Evolutionary conservation across 2,888 invertebrate species (phyloP).

Genomic region (Athrips mouffetella): DNA sequence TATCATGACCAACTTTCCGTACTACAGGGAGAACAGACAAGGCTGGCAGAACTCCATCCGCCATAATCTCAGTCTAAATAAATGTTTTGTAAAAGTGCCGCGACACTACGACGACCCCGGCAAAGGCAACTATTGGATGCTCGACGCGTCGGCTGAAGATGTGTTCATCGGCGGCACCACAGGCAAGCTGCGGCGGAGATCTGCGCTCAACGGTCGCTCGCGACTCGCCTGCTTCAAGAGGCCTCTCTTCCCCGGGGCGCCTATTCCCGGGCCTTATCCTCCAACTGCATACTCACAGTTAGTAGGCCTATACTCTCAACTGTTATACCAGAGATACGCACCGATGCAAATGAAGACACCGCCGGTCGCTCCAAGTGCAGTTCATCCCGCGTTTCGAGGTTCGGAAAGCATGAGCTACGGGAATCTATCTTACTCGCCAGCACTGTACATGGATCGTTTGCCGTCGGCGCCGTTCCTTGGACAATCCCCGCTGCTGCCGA

Average conservation of each 20-base stretch:
- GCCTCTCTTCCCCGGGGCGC: slow-evolving; percentile 80
- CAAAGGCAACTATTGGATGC: slow-evolving; percentile 99
- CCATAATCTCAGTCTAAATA: slow-evolving; percentile 98
- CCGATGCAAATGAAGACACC: slow-evolving; percentile 77
- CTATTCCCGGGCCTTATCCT: slow-evolving; percentile 78
- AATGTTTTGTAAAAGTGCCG: slow-evolving; percentile 98
- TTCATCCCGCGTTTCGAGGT: slow-evolving; percentile 73
- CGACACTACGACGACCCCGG: slow-evolving; percentile 99
- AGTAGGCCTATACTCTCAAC: slow-evolving; percentile 79
- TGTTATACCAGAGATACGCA: slow-evolving; percentile 83
- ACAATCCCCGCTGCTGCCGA: slow-evolving; percentile 40
- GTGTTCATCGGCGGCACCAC: slow-evolving; percentile 99
- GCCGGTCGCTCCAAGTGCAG: slow-evolving; percentile 70
- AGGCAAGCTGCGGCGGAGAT: slow-evolving; percentile 92
- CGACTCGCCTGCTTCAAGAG: slow-evolving; percentile 94
- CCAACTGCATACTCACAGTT: slow-evolving; percentile 78
- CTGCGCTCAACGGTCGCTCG: slow-evolving; percentile 92
- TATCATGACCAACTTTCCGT: slow-evolving; percentile 99
- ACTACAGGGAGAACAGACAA: slow-evolving; percentile 97
- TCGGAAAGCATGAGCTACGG: slow-evolving; percentile 60
- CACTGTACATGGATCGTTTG: slow-evolving; percentile 54
- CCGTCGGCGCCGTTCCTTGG: slow-evolving; percentile 41
- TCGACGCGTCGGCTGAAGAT: slow-evolving; percentile 98
- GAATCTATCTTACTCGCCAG: slow-evolving; percentile 59
- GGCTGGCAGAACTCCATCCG: slow-evolving; percentile 99